Evolutionary conservation across 2,888 invertebrate genomes (phyloP).

Genomic region (Bhutanitis thaidina): DNA sequence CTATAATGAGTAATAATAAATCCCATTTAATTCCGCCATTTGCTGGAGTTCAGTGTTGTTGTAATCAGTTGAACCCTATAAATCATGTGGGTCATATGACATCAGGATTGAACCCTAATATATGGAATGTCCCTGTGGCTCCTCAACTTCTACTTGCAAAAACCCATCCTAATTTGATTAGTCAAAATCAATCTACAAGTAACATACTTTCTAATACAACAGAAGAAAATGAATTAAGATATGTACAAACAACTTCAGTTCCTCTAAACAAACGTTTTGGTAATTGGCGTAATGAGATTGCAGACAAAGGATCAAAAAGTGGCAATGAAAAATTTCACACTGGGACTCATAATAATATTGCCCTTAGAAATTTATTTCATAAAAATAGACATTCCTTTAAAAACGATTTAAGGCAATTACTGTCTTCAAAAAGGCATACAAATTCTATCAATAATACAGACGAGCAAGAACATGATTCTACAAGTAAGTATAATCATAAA

Average conservation of each 20-base stretch:
- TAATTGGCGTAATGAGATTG: background rate
- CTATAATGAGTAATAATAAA: conserved; percentile 37
- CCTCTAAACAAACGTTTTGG: conserved; percentile 23
- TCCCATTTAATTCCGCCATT: background rate
- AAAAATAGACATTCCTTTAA: background rate
- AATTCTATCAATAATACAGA: background rate
- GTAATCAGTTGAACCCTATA: background rate
- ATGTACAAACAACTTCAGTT: conserved; percentile 23
- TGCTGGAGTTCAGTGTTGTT: background rate
- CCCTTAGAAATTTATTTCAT: background rate
- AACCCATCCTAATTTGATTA: conserved; percentile 19
- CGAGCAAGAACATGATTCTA: background rate
- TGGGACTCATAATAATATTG: background rate
- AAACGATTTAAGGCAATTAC: conserved; percentile 8
- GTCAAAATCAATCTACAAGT: conserved; percentile 23
- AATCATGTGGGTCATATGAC: background rate
- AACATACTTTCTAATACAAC: conserved; percentile 10
- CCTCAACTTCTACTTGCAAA: conserved; percentile 23
- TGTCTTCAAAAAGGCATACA: conserved; percentile 1
- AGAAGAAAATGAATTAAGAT: conserved; percentile 12
- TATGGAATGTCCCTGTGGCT: conserved; percentile 32
- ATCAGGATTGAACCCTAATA: conserved; percentile 29
- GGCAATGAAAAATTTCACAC: background rate
- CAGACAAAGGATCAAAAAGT: background rate
- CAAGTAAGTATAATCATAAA: conserved; percentile 2